Percentiles rank a stretch among this genome's conserved stretches.
phyloP scores from a whole-genome alignment of 2,888 invertebrate species.

The Dyspetes luteomarginatus region DNA sequence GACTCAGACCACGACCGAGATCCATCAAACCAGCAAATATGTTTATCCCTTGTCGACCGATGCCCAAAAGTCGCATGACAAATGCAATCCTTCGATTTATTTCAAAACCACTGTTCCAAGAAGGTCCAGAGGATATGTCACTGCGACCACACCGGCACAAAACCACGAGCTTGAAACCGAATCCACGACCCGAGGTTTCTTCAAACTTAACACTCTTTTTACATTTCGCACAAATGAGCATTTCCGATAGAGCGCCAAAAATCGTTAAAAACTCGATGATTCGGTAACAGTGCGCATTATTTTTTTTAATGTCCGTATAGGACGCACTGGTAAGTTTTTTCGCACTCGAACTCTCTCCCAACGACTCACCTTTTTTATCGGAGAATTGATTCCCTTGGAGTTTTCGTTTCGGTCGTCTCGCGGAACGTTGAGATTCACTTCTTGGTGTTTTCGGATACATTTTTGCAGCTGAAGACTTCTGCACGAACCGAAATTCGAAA shows the following conservation, averaged over 20 bases:
- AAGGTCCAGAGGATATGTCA: too few relatives aligned
- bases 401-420: conserved; percentile 9
- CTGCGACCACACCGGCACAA: too few relatives aligned
- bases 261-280: too few relatives aligned
- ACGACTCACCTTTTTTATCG: neutral
- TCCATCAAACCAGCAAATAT: too few relatives aligned
- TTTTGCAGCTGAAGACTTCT: conserved; percentile 12
- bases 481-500: conserved; percentile 27
- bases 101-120: too few relatives aligned
- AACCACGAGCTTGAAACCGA: too few relatives aligned
- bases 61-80: neutral
- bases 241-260: too few relatives aligned
- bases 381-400: conserved; percentile 43
- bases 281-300: conserved; percentile 3
- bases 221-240: too few relatives aligned
- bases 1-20: too few relatives aligned
- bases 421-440: conserved; percentile 1
- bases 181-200: too few relatives aligned
- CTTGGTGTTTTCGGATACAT: conserved; percentile 40
- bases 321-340: conserved; percentile 49
- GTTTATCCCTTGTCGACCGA: neutral
- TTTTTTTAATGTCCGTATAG: conserved; percentile 33
- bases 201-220: too few relatives aligned
- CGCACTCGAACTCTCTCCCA: conserved; percentile 41
- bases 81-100: neutral